A percentile compares a stretch with the other conserved stretches of the same genome.
phyloP scores from a whole-genome alignment of 1,140 invertebrate genomes.

The Drosophila oshimai region DNA sequence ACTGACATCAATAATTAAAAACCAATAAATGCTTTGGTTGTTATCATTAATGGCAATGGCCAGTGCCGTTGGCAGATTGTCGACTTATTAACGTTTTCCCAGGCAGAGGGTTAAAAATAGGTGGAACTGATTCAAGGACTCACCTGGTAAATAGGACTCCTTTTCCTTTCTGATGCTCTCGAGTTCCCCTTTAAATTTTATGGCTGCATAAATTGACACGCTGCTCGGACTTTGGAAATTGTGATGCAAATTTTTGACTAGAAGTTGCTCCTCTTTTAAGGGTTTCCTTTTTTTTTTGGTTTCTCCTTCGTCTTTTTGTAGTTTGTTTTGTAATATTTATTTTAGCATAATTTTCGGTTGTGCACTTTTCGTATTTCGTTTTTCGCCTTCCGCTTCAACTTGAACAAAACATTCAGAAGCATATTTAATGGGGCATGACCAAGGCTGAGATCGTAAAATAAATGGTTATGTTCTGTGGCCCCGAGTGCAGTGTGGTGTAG shows the following conservation, averaged over 20 bases:
- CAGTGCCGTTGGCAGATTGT: slow-evolving; percentile 2
- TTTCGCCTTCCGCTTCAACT: slow-evolving; percentile 22
- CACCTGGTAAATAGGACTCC: slow-evolving; percentile 11
- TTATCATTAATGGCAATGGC: slow-evolving; percentile 22
- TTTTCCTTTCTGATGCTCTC: neutral
- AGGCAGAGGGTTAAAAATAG: neutral
- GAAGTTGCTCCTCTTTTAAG: neutral
- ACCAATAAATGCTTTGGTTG: slow-evolving; percentile 19
- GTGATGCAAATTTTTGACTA: slow-evolving; percentile 33
- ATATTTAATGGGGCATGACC: slow-evolving; percentile 65
- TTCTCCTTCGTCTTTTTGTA: slow-evolving; percentile 10
- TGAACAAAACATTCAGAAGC: slow-evolving; percentile 52
- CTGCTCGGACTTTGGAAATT: slow-evolving; percentile 14
- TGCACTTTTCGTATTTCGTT: slow-evolving; percentile 40
- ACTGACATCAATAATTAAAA: slow-evolving; percentile 24
- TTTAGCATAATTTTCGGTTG: slow-evolving; percentile 46
- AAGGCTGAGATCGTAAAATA: slow-evolving; percentile 63
- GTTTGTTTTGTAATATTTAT: slow-evolving; percentile 26
- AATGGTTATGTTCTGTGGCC: slow-evolving; percentile 47
- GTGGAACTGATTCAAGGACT: slow-evolving; percentile 14
- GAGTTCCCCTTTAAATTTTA: slow-evolving; percentile 30
- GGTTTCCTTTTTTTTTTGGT: neutral
- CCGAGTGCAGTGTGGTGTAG: slow-evolving; percentile 26
- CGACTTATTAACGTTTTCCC: neutral
- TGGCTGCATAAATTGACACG: slow-evolving; percentile 47